Evolutionary conservation across 2,113 vertebrate genomes (phyloP).

Genomic region (Alligator sinensis): DNA sequence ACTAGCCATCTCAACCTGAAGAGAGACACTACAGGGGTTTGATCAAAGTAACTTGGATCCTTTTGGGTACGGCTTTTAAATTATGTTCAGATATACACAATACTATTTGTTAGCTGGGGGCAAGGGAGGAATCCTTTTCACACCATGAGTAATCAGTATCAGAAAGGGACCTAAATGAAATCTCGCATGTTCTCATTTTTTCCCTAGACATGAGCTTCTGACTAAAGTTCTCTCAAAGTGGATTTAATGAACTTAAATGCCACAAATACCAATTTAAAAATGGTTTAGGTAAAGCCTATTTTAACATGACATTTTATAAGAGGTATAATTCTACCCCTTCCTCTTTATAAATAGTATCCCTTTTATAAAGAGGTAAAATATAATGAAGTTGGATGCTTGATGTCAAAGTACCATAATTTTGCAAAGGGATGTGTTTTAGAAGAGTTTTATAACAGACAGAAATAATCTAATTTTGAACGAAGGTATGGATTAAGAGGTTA

Average conservation of each 20-base stretch:
- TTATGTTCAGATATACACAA: background rate
- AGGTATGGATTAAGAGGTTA: background rate
- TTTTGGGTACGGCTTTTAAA: background rate
- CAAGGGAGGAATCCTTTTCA: too few relatives aligned
- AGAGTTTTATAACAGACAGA: background rate
- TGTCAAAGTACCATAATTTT: rapidly evolving
- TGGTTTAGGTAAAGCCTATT: background rate
- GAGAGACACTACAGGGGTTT: background rate
- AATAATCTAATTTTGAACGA: background rate
- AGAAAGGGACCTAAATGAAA: conserved; percentile 43
- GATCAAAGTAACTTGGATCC: conserved; percentile 10
- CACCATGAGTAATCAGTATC: too few relatives aligned
- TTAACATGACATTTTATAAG: background rate
- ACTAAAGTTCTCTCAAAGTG: background rate
- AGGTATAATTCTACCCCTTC: background rate
- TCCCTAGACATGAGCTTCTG: background rate
- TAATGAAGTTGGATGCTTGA: background rate
- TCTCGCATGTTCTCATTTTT: background rate
- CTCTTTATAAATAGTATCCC: background rate
- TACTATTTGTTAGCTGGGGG: conserved; percentile 10
- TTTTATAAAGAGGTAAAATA: background rate
- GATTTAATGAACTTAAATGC: conserved; percentile 42
- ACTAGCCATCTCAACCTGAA: conserved; percentile 9
- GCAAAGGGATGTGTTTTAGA: background rate
- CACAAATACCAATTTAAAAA: conserved; percentile 28